Percentiles rank a stretch among this genome's conserved stretches.
phyloP scores from a whole-genome alignment of 2,113 vertebrate species.

The Pseudois nayaur region DNA sequence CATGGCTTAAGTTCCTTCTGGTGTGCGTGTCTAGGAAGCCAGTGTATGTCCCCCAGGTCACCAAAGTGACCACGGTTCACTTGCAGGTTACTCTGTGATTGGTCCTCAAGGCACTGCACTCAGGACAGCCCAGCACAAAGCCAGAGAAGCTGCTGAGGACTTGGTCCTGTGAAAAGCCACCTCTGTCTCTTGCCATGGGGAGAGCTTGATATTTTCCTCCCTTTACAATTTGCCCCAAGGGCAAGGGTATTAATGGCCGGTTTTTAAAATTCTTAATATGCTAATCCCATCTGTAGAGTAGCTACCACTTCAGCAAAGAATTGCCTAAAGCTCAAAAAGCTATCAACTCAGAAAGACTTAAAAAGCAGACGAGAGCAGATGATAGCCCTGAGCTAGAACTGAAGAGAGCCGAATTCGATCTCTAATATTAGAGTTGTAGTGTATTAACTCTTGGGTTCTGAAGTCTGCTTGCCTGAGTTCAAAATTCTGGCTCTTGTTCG shows the following conservation, averaged over 20 bases:
- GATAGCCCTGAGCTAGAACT: background rate
- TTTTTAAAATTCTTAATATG: background rate
- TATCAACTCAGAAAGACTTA: background rate
- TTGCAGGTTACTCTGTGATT: background rate
- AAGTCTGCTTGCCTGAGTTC: background rate
- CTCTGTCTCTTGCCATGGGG: background rate
- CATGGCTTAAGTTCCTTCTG: background rate
- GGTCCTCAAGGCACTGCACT: background rate
- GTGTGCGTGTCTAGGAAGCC: background rate
- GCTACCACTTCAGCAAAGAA: background rate
- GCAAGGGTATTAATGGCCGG: background rate
- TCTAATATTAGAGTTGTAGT: background rate
- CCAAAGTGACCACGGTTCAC: fast-evolving
- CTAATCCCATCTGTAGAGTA: background rate
- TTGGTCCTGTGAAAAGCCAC: background rate
- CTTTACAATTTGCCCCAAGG: background rate
- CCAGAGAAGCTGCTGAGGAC: background rate
- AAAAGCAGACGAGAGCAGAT: background rate
- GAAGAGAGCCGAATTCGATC: background rate
- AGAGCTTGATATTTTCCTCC: background rate
- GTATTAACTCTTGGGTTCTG: background rate
- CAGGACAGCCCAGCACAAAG: background rate
- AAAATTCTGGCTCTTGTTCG: background rate
- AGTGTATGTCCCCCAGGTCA: background rate
- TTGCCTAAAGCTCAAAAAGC: background rate